Base-by-base conservation (phyloP, 2,113 vertebrate genomes). In the Actenoides lindsayi region DNA sequence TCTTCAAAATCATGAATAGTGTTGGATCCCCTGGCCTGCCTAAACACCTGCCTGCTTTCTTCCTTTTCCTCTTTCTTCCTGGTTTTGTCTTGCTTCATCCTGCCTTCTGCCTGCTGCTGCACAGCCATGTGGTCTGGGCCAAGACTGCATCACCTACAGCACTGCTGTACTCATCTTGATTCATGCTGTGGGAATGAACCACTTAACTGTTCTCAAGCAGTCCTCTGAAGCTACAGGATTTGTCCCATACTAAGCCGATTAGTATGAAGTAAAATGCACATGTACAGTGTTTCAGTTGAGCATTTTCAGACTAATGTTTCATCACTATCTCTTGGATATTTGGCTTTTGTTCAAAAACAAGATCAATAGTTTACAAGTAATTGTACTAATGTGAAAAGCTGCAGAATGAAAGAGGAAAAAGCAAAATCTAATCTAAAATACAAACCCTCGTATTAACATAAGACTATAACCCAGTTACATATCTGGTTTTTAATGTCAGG, bases 221-320 rank as follows among this genome's bases (percentile, higher is more conserved):
- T 41, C 24, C 39, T 39, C 25, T 65, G 75, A 79, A 86, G 41
- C 9, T n/a, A 20, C 39, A 64, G 37, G 31, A 90, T 90, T 86
- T 79, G 21, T 84, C 19, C 73, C 28, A 60, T 41, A 54, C 63
- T 69, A 82, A 83, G n/a, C 19, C 17, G 37, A 46, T 77, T 65
- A 83, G 5, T 74, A 54, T 48, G 42, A 87, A 90, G 17, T 31
- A 67, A 96, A 94, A 84, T 82, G 54, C 46, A 53, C 8, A 63
- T 27, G 31, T 50, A 54, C 48, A 27, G 1, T 62, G 63, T 89
- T 91, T 53, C 46, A 77, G 64, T 77, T 89, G 50, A 87, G 46
- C 54, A 78, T 95, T 92, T 91, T 83, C 83, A 93, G 86, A 95
- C 77, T 86, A 92, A 88, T 85, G 35, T 86, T 92, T 74, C 53